A percentile compares a stretch with the other conserved stretches of the same genome.
phyloP scores from a whole-genome alignment of 2,113 vertebrate genomes.

The Leuciscus idus region DNA sequence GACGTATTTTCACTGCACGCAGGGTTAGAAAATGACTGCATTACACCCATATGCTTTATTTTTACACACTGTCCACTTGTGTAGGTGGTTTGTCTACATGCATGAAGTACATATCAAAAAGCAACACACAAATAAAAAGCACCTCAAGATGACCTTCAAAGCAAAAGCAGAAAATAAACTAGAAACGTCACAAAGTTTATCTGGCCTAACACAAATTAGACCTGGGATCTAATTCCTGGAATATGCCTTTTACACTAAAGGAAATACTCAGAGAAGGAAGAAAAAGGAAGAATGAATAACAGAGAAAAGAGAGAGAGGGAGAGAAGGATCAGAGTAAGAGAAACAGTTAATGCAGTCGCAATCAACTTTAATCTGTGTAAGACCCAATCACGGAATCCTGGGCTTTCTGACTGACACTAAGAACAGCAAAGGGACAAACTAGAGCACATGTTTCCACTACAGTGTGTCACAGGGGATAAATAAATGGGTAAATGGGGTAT shows the following conservation, averaged over 20 bases:
- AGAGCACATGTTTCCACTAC: slow-evolving; percentile 41
- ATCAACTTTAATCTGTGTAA: slow-evolving; percentile 45
- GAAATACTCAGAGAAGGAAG: neutral
- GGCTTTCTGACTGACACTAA: slow-evolving; percentile 27
- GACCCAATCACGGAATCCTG: slow-evolving; percentile 20
- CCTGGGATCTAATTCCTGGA: neutral
- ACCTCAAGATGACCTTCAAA: slow-evolving; percentile 22
- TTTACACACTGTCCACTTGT: slow-evolving; percentile 20
- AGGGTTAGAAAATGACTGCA: slow-evolving; percentile 51
- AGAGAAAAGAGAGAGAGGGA: neutral
- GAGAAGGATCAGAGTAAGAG: neutral
- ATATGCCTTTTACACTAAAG: slow-evolving; percentile 1
- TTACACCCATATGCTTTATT: slow-evolving; percentile 38
- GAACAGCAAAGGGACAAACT: slow-evolving; percentile 20
- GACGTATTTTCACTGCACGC: slow-evolving; percentile 34
- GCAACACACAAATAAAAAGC: neutral
- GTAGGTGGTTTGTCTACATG: slow-evolving; percentile 9
- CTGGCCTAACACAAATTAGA: neutral
- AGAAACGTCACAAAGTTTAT: neutral
- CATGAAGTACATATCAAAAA: slow-evolving; percentile 20
- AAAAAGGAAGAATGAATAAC: neutral
- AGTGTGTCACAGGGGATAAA: slow-evolving; percentile 4
- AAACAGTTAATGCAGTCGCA: slow-evolving; percentile 31
- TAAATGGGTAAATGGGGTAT: slow-evolving; percentile 33
- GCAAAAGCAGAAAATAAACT: neutral